These are phyloP conservation scores for Cacoxenus indagator DNA, from an alignment of 2,888 invertebrate genomes.

Conservation along the genomic window DNA sequence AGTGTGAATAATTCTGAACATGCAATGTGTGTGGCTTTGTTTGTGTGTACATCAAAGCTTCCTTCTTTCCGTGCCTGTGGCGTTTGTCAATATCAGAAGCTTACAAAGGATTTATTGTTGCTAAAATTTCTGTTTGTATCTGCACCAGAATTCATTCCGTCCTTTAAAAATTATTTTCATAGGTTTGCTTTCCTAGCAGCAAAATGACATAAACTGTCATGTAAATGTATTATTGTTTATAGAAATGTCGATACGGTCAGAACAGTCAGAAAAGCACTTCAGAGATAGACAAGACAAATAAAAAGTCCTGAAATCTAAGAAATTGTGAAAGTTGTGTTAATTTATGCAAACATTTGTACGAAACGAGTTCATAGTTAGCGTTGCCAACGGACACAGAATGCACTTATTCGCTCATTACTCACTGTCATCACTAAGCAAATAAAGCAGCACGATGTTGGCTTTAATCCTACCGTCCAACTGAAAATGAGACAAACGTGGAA, in stretches of 20 bases:
- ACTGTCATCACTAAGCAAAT: background rate
- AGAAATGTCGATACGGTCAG: slow-evolving; percentile 37
- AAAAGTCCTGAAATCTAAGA: background rate
- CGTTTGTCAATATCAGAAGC: slow-evolving; percentile 63
- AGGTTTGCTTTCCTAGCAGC: no score
- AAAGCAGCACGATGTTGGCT: background rate
- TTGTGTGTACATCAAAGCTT: no score
- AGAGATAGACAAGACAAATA: background rate
- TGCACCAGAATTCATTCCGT: background rate
- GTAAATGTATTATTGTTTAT: slow-evolving; percentile 55
- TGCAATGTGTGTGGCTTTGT: slow-evolving; percentile 38
- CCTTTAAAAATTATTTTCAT: background rate
- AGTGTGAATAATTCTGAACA: slow-evolving; percentile 54
- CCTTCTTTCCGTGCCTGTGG: slow-evolving; percentile 15
- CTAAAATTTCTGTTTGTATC: slow-evolving; percentile 32
- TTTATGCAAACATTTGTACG: background rate
- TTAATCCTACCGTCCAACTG: background rate
- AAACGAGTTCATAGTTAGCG: background rate
- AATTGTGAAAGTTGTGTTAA: background rate
- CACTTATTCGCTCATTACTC: background rate
- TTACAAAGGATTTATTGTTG: slow-evolving; percentile 60
- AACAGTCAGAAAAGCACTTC: background rate
- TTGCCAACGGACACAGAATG: background rate
- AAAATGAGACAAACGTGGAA: background rate
- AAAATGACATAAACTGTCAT: slow-evolving; percentile 53